phyloP scores from a whole-genome alignment of 2,797 vertebrate genomes.

The Chaetophractus vellerosus region DNA sequence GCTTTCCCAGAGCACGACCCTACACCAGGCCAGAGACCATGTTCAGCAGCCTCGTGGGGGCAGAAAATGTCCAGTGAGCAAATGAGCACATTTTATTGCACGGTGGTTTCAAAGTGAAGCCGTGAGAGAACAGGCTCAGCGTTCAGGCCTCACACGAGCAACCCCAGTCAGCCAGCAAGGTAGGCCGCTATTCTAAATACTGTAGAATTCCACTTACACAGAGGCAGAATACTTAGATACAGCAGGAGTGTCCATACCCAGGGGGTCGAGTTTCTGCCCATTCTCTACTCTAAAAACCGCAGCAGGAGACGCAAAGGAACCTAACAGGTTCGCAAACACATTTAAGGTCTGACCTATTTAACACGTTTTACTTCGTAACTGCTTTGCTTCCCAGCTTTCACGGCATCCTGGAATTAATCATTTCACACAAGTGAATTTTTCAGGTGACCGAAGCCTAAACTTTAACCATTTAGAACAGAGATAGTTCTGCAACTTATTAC shows the following conservation, averaged over 20 bases:
- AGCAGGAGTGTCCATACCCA: rapidly evolving
- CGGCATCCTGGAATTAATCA: not conserved
- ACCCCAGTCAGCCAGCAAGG: not conserved
- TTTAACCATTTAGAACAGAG: conserved; percentile 58
- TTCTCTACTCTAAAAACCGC: not conserved
- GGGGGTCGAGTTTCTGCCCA: not conserved
- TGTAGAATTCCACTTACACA: not conserved
- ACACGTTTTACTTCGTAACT: rapidly evolving
- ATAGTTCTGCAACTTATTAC: not conserved
- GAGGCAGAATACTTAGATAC: not conserved
- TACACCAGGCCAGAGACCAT: not conserved
- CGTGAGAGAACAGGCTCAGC: not conserved
- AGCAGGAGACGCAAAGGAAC: not conserved
- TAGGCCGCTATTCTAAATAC: not conserved
- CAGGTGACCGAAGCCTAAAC: conserved; percentile 70
- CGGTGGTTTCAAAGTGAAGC: not conserved
- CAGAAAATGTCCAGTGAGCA: not conserved
- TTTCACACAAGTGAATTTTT: conserved; percentile 61
- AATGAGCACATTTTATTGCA: not conserved
- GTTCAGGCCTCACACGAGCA: not conserved
- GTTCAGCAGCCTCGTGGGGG: not conserved
- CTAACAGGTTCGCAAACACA: not conserved
- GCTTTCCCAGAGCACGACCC: not conserved
- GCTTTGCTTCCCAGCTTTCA: not conserved
- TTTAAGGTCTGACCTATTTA: rapidly evolving